Evolutionary conservation across 2,797 vertebrate species (phyloP).

Genomic region (Liparis tanakae): DNA sequence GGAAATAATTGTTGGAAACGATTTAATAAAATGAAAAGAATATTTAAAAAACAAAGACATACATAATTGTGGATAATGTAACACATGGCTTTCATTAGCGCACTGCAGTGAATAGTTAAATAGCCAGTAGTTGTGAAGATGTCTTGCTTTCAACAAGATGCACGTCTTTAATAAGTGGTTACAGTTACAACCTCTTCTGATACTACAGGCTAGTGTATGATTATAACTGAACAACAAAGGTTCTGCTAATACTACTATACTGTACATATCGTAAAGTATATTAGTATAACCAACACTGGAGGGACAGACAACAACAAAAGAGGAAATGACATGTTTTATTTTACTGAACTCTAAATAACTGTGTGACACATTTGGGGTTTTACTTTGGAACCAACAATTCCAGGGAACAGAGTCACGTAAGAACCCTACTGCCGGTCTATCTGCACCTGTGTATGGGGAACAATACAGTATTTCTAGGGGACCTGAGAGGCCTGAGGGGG

Average conservation of each 20-base stretch:
- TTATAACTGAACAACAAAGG: neutral
- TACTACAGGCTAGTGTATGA: neutral
- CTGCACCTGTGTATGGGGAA: neutral
- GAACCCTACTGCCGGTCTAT: neutral
- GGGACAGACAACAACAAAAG: neutral
- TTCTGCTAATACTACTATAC: neutral
- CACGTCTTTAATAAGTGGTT: neutral
- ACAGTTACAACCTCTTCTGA: neutral
- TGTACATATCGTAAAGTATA: neutral
- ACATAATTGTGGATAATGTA: neutral
- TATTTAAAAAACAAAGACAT: neutral
- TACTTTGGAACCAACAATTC: neutral
- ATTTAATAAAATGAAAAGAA: neutral
- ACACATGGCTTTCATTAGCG: neutral
- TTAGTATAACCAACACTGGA: neutral
- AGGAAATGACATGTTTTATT: neutral
- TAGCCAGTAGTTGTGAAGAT: no score
- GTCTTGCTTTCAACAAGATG: neutral
- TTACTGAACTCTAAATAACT: neutral
- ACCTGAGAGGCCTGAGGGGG: neutral
- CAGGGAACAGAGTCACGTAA: neutral
- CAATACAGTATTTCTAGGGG: neutral
- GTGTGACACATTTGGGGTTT: neutral
- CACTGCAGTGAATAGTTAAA: neutral
- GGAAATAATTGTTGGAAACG: neutral